Percentiles rank a stretch among this genome's conserved stretches.
Conservation (phyloP, 2,888 invertebrate species). For the Limnephilus rhombicus region DNA sequence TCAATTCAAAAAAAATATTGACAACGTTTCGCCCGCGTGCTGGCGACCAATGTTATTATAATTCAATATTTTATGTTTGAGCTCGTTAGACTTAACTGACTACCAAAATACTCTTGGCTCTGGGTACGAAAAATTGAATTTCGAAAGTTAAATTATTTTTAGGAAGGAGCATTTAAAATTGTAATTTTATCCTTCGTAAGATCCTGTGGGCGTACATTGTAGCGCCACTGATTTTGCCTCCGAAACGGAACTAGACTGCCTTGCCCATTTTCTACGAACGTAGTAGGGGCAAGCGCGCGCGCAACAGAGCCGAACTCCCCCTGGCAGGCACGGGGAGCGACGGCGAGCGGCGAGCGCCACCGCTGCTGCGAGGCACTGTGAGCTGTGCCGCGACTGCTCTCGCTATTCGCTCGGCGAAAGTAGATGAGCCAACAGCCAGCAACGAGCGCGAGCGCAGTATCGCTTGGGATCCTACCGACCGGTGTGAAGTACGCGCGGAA, state of each 20-base stretch:
- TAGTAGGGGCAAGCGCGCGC: conserved; percentile 50
- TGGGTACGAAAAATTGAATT: background rate
- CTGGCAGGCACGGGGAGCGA: conserved; percentile 32
- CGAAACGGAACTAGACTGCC: background rate
- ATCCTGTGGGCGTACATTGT: background rate
- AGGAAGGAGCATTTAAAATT: background rate
- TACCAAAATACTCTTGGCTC: conserved; percentile 24
- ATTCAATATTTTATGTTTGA: background rate
- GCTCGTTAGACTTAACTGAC: background rate
- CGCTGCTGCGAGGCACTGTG: conserved; percentile 65
- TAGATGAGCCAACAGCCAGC: conserved; percentile 63
- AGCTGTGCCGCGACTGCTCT: conserved; percentile 72
- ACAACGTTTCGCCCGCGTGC: background rate
- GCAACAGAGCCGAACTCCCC: conserved; percentile 37
- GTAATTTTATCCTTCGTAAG: background rate
- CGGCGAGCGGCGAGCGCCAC: conserved; percentile 71
- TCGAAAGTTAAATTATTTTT: background rate
- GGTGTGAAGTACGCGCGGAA: conserved; percentile 71
- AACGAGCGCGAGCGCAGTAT: conserved; percentile 18
- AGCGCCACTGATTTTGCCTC: background rate
- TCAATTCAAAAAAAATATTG: too few species aligned
- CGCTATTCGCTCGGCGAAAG: conserved; percentile 74
- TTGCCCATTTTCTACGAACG: conserved; percentile 37
- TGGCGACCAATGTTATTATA: background rate
- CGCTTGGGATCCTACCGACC: conserved; percentile 39